phyloP scores from a whole-genome alignment of 2,797 vertebrate species.

The Myotis myotis region DNA sequence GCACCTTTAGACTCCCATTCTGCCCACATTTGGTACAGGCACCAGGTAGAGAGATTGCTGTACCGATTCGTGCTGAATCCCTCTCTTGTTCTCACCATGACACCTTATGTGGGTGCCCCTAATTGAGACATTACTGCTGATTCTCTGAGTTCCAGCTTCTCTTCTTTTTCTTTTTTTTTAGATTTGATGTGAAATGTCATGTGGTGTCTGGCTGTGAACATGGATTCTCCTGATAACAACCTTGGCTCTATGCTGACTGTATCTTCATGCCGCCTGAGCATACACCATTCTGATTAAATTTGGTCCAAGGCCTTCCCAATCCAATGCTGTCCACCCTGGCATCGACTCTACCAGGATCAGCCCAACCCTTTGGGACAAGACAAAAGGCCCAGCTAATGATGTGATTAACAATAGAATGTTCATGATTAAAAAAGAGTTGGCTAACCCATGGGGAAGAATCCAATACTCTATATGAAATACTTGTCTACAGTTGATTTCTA shows the following conservation, averaged over 20 bases:
- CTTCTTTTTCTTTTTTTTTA: neutral
- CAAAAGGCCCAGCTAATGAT: neutral
- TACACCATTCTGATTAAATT: neutral
- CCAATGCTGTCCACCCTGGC: too few species aligned
- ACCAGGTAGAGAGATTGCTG: neutral
- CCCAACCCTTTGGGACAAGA: neutral
- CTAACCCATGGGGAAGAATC: neutral
- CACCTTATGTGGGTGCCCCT: neutral
- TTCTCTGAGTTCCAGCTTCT: neutral
- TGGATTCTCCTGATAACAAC: neutral
- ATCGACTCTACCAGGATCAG: neutral
- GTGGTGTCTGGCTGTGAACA: neutral
- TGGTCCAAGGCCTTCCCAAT: neutral
- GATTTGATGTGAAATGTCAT: neutral
- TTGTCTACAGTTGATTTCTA: neutral
- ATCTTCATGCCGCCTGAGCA: neutral
- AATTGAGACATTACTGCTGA: accelerated
- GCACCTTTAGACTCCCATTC: neutral
- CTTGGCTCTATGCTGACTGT: neutral
- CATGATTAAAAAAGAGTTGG: neutral
- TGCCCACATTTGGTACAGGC: neutral
- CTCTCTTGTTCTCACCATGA: neutral
- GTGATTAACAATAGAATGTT: neutral
- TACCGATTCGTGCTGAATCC: accelerated
- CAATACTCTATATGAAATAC: neutral